Conservation (phyloP, 2,113 vertebrate species). For the Microtus pennsylvanicus region DNA sequence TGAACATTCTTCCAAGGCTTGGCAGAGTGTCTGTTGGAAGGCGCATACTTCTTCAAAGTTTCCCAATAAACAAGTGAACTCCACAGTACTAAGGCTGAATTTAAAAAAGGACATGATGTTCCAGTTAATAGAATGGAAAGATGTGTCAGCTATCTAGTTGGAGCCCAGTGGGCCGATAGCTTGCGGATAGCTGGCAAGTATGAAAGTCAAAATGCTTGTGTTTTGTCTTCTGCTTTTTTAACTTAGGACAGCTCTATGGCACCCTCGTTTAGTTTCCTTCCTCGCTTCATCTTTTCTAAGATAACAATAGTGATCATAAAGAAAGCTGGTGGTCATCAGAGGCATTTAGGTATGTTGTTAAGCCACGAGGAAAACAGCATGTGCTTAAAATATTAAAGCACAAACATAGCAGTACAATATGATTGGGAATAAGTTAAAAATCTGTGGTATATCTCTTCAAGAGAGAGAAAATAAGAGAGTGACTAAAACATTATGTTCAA, state of each 20-base stretch:
- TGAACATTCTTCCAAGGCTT: conserved; percentile 94
- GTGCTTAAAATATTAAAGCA: background rate
- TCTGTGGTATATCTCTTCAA: background rate
- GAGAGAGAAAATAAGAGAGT: background rate
- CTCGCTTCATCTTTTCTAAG: conserved; percentile 39
- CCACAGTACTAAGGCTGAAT: conserved; percentile 90
- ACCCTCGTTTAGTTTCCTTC: conserved; percentile 33
- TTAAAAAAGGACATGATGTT: conserved; percentile 1
- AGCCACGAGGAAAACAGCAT: background rate
- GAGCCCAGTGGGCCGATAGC: background rate
- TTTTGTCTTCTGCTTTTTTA: conserved; percentile 15
- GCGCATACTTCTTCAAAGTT: conserved; percentile 96
- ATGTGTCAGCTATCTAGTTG: background rate
- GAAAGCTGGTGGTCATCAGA: background rate
- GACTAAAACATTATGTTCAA: background rate
- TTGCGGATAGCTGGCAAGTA: background rate
- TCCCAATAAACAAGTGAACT: conserved; percentile 91
- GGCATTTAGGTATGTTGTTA: conserved; percentile 40
- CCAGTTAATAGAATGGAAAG: conserved; percentile 39
- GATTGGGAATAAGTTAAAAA: background rate
- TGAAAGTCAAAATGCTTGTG: background rate
- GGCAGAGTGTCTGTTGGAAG: conserved; percentile 96
- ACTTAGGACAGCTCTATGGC: background rate
- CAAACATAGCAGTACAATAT: background rate
- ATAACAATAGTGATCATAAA: conserved; percentile 22